phyloP scores from a whole-genome alignment of 1,140 invertebrate species.

The Theocolax elegans region DNA sequence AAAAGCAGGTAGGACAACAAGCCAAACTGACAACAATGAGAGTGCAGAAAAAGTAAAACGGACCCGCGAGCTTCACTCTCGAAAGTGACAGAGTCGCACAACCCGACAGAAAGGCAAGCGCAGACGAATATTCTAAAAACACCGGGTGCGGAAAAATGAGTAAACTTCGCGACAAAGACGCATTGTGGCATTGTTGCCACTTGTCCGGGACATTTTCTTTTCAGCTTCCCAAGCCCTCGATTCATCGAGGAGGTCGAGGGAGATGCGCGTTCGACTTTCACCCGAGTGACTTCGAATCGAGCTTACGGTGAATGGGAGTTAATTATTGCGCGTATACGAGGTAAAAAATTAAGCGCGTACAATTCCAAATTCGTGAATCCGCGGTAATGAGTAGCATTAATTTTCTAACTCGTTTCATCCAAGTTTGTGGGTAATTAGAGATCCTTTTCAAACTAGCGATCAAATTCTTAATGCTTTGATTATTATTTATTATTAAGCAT shows the following conservation, averaged over 20 bases:
- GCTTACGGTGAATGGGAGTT: neutral
- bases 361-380: too few species aligned
- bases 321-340: too few species aligned
- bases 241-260: too few species aligned
- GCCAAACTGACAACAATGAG: conserved; percentile 14
- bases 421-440: too few species aligned
- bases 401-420: too few species aligned
- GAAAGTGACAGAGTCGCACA: conserved; percentile 21
- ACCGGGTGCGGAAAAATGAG: neutral
- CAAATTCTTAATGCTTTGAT: too few species aligned
- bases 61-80: neutral
- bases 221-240: neutral
- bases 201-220: conserved; percentile 17
- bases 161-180: conserved; percentile 16
- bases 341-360: too few species aligned
- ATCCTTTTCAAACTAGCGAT: too few species aligned
- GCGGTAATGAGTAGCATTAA: too few species aligned
- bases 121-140: conserved; percentile 21
- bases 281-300: neutral
- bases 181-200: conserved; percentile 19
- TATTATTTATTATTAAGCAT: too few species aligned
- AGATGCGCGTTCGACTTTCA: too few species aligned
- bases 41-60: conserved; percentile 15
- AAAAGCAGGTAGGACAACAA: neutral
- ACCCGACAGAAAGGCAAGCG: conserved; percentile 11